phyloP scores from a whole-genome alignment of 2,888 invertebrate species.

The Phyto melanocephala region DNA sequence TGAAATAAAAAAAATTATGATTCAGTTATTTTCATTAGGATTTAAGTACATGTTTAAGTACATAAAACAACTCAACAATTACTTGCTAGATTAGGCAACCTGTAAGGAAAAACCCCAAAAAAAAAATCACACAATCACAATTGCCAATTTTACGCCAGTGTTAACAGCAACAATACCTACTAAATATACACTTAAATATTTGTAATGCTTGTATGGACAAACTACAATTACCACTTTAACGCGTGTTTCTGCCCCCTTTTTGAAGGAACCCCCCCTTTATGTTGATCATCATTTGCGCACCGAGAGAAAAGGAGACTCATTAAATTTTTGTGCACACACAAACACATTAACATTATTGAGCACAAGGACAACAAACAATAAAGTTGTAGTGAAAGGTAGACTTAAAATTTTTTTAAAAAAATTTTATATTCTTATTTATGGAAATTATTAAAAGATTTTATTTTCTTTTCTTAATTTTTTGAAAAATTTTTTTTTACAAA shows the following conservation, averaged over 20 bases:
- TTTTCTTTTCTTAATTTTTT: no score
- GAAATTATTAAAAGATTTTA: no score
- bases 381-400: no score
- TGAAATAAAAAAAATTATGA: no score
- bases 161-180: constrained; percentile 27
- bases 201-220: background rate
- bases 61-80: background rate
- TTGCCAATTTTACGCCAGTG: constrained; percentile 47
- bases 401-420: no score
- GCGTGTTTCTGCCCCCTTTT: background rate
- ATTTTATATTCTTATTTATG: no score
- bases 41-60: no score
- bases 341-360: background rate
- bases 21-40: no score
- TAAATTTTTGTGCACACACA: background rate
- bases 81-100: background rate
- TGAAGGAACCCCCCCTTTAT: background rate
- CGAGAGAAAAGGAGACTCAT: background rate
- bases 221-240: constrained; percentile 21
- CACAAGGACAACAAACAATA: constrained; percentile 18
- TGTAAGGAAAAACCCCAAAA: background rate
- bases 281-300: background rate
- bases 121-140: constrained; percentile 14
- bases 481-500: no score
- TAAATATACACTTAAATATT: constrained; percentile 4